phyloP scores from a whole-genome alignment of 2,888 invertebrate genomes.

The Rhaphigaster nebulosa region DNA sequence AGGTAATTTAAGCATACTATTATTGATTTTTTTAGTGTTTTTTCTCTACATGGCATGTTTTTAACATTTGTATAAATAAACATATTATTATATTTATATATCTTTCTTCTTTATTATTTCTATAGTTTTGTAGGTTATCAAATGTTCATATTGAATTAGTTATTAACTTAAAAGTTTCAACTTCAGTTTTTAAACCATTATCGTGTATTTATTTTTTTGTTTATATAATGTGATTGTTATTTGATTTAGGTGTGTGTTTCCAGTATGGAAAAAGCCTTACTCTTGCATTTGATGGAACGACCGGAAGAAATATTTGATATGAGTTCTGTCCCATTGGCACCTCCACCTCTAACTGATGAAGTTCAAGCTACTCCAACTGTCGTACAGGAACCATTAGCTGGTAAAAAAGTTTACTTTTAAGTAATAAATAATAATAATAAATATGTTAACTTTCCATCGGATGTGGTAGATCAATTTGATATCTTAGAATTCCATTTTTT shows the following conservation, averaged over 20 bases:
- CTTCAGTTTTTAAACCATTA: background rate
- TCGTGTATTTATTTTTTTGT: background rate
- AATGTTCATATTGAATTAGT: background rate
- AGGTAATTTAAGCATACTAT: conserved; percentile 68
- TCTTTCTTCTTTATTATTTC: too few relatives aligned
- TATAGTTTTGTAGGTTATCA: too few relatives aligned
- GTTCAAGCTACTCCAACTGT: conserved; percentile 31
- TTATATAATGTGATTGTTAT: background rate
- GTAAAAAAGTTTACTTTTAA: conserved; percentile 51
- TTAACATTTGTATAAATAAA: background rate
- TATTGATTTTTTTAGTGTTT: background rate
- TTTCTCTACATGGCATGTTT: background rate
- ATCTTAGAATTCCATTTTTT: too few relatives aligned
- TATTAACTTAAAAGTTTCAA: background rate
- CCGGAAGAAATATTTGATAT: conserved; percentile 87
- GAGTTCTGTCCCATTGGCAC: conserved; percentile 83
- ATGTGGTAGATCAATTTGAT: too few relatives aligned
- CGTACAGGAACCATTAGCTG: conserved; percentile 57
- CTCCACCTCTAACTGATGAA: conserved; percentile 40
- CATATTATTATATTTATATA: background rate
- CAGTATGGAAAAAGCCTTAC: conserved; percentile 88
- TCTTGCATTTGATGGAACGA: conserved; percentile 82
- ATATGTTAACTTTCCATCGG: too few relatives aligned
- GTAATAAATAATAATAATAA: background rate
- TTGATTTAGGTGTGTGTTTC: conserved; percentile 81